Percentiles rank a stretch among this genome's conserved stretches.
phyloP scores from a whole-genome alignment of 1,140 invertebrate genomes.

The Belonocnema kinseyi region DNA sequence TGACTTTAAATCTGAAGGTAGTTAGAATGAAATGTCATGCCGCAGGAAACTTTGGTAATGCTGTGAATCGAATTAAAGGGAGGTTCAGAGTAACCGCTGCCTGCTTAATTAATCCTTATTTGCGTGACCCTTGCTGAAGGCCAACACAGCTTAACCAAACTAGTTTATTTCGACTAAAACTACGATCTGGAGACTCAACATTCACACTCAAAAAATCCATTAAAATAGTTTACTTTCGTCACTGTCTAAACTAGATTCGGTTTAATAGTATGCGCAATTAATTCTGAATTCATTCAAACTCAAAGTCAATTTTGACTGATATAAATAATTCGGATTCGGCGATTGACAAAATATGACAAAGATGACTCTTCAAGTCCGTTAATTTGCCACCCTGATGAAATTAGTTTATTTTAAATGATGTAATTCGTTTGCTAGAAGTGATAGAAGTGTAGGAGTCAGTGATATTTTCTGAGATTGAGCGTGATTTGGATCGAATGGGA shows the following conservation, averaged over 20 bases:
- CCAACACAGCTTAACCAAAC: constrained; percentile 35
- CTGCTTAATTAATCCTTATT: constrained; percentile 63
- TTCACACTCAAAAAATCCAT: constrained; percentile 53
- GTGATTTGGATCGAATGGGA: no score
- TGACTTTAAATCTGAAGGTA: constrained; percentile 32
- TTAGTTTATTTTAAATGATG: no score
- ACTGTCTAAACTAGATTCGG: background rate
- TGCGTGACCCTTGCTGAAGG: constrained; percentile 47
- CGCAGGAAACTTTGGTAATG: constrained; percentile 47
- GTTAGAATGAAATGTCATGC: constrained; percentile 3
- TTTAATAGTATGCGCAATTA: background rate
- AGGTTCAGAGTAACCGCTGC: constrained; percentile 36
- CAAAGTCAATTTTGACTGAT: background rate
- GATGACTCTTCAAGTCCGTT: no score
- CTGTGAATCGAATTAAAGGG: constrained; percentile 56
- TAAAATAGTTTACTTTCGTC: constrained; percentile 54
- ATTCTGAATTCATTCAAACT: background rate
- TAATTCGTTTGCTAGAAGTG: no score
- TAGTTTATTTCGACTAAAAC: constrained; percentile 57
- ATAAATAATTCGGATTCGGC: no score
- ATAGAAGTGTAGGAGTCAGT: no score
- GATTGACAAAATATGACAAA: no score
- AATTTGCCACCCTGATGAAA: no score
- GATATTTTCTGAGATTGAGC: no score
- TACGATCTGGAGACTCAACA: constrained; percentile 48